Conservation (phyloP, 2,797 vertebrate species). For the Sylvilagus floridanus region DNA sequence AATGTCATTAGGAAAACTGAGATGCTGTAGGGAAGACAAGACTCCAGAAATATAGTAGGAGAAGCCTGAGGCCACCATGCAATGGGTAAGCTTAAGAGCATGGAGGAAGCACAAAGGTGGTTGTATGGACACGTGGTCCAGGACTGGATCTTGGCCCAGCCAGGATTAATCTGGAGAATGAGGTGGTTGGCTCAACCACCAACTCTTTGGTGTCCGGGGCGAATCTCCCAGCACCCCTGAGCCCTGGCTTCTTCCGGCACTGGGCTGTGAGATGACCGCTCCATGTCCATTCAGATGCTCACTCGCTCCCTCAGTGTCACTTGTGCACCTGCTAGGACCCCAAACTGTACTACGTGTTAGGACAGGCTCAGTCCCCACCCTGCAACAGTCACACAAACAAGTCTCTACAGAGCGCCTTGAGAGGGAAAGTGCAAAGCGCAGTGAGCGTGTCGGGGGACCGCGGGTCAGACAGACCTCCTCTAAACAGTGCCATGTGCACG, state of each 20-base stretch:
- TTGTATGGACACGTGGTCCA: neutral
- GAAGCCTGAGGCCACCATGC: neutral
- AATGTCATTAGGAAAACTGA: neutral
- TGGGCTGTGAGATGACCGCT: neutral
- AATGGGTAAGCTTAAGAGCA: neutral
- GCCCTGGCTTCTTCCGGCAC: neutral
- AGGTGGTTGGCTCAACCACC: neutral
- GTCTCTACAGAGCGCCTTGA: neutral
- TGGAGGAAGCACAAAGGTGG: neutral
- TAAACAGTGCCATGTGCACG: no score
- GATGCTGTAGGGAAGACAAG: neutral
- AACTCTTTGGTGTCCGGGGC: neutral
- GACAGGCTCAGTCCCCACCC: neutral
- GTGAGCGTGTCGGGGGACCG: neutral
- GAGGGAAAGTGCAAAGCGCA: neutral
- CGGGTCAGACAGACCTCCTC: no score
- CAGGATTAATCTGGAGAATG: neutral
- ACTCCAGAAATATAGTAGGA: neutral
- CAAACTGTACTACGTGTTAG: neutral
- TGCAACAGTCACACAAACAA: neutral
- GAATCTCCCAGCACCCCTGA: neutral
- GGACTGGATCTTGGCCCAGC: neutral
- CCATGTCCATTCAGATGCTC: neutral
- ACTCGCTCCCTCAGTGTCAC: neutral
- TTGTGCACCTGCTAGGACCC: neutral